Percentiles rank a stretch among this genome's conserved stretches.
These are phyloP conservation scores for Choristoneura rosaceana DNA, from an alignment of 2,888 invertebrate genomes.

Conservation along the genomic window DNA sequence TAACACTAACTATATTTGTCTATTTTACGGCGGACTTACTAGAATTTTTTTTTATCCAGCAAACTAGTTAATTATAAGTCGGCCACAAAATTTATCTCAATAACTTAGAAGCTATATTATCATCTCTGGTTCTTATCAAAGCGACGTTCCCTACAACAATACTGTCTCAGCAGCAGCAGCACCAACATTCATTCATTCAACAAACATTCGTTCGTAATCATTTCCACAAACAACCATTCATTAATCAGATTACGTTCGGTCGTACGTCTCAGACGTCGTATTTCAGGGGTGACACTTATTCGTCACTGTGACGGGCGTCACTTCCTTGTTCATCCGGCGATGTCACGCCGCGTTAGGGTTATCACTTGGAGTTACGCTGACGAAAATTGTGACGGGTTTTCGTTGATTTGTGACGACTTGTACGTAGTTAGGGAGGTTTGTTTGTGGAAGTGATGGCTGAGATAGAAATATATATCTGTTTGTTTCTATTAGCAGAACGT, in stretches of 20 bases:
- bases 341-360: constrained; percentile 37
- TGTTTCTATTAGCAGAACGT: too few species aligned
- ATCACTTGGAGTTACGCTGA: constrained; percentile 10
- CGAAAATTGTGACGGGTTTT: constrained; percentile 8
- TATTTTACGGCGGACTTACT: too few species aligned
- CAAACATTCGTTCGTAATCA: constrained; percentile 21
- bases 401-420: constrained; percentile 9
- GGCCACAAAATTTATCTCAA: too few species aligned
- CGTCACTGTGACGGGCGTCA: constrained; percentile 49
- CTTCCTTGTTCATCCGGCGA: constrained; percentile 21
- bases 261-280: constrained; percentile 47
- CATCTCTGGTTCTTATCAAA: too few species aligned
- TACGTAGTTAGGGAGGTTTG: neutral
- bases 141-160: too few species aligned
- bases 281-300: constrained; percentile 51
- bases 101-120: too few species aligned
- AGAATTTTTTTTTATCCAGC: too few species aligned
- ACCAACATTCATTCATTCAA: neutral
- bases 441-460: neutral
- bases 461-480: neutral
- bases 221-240: constrained; percentile 25
- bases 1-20: too few species aligned
- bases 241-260: constrained; percentile 36
- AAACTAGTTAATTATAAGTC: too few species aligned
- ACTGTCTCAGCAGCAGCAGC: neutral